These are phyloP conservation scores for Geothlypis trichas DNA, from an alignment of 2,113 vertebrate genomes.

Conservation along the genomic window DNA sequence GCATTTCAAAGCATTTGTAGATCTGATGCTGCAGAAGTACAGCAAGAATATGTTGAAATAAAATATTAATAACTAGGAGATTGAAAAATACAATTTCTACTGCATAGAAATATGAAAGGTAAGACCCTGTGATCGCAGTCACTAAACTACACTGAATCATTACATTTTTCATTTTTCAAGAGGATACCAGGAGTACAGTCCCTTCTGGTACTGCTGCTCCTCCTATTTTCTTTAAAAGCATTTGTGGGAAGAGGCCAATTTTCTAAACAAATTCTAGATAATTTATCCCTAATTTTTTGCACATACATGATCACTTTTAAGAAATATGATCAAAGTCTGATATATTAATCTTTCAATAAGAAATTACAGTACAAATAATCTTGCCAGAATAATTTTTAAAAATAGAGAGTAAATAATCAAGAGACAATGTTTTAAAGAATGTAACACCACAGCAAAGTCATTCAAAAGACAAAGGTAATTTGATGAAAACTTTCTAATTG, in stretches of 20 bases:
- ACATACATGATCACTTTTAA: neutral
- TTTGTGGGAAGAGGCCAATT: neutral
- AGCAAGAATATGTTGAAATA: neutral
- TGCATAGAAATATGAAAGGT: neutral
- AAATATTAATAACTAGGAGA: neutral
- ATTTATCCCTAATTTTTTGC: neutral
- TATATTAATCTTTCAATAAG: neutral
- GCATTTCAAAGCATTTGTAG: neutral
- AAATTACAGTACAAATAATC: neutral
- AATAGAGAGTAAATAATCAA: neutral
- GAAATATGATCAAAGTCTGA: neutral
- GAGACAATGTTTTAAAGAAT: neutral
- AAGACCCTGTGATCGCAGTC: neutral
- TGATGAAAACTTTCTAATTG: neutral
- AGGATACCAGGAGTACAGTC: neutral
- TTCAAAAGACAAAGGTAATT: neutral
- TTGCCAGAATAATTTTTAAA: neutral
- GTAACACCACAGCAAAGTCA: neutral
- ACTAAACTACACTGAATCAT: neutral
- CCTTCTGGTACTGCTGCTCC: neutral
- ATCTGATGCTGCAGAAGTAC: neutral
- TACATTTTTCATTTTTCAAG: neutral
- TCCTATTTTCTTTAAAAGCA: neutral
- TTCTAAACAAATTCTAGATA: neutral
- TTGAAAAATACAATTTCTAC: neutral